These are phyloP conservation scores for Carpatolechia fugitivella DNA, from an alignment of 2,888 invertebrate species.

Conservation along the genomic window DNA sequence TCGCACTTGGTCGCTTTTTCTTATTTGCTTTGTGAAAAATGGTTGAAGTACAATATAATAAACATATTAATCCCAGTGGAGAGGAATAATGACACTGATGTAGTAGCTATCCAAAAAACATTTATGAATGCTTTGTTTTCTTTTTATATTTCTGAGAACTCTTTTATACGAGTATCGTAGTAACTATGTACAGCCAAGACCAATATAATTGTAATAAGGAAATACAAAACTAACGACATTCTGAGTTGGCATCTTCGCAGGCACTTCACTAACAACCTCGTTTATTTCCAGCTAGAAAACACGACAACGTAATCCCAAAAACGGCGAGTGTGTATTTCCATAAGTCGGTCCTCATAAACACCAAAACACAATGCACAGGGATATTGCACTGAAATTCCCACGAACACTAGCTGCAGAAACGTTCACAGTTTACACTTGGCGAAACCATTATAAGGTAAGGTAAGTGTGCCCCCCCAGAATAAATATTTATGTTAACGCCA, in stretches of 20 bases:
- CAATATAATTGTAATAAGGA: neutral
- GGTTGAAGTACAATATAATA: too few species aligned
- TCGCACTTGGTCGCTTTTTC: too few species aligned
- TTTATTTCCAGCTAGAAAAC: neutral
- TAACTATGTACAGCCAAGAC: too few species aligned
- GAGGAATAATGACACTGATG: too few species aligned
- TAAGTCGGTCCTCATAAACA: neutral
- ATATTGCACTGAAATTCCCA: neutral
- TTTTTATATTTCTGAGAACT: too few species aligned
- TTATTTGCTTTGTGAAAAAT: too few species aligned
- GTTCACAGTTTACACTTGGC: neutral
- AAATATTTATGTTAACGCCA: conserved; percentile 34
- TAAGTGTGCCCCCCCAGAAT: conserved; percentile 26
- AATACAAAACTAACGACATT: neutral
- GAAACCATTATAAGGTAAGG: neutral
- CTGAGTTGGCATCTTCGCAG: neutral
- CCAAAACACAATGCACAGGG: too few species aligned
- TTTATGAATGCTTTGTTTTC: too few species aligned
- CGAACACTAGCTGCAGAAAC: neutral
- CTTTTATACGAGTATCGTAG: too few species aligned
- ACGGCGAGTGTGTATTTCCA: neutral
- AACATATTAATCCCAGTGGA: too few species aligned
- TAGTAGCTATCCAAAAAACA: too few species aligned
- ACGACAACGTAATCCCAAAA: neutral
- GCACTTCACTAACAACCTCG: neutral